Evolutionary conservation across 92 coral and sea anemone species (phyloP).

Genomic region (Palythoa grandis): DNA sequence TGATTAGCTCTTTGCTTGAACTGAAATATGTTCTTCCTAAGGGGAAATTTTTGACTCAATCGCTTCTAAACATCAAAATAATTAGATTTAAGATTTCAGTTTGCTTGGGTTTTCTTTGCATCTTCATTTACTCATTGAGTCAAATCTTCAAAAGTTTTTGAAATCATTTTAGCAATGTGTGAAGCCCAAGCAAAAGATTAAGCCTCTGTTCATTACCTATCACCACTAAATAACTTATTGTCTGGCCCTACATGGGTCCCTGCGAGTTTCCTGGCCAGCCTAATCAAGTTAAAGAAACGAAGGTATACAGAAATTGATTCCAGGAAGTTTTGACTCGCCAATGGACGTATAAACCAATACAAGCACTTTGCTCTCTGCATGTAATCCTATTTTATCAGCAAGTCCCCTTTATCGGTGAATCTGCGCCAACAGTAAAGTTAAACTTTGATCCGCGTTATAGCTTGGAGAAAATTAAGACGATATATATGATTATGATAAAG

Average conservation of each 20-base stretch:
- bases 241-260: conserved; percentile 43
- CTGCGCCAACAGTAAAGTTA: conserved; percentile 48
- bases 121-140: background rate
- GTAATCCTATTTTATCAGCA: conserved; percentile 45
- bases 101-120: background rate
- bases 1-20: conserved; percentile 24
- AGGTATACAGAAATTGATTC: conserved; percentile 29
- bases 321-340: conserved; percentile 47
- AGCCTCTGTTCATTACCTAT: conserved; percentile 9
- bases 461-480: conserved; percentile 42
- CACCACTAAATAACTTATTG: conserved; percentile 11
- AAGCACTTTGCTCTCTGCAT: conserved; percentile 36
- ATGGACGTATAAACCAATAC: conserved; percentile 22
- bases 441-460: conserved; percentile 43
- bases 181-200: conserved; percentile 24
- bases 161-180: background rate
- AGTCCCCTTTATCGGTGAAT: conserved; percentile 36
- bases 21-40: background rate
- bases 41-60: conserved; percentile 17
- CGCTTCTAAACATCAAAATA: background rate
- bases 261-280: conserved; percentile 47
- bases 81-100: background rate
- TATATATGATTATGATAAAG: conserved; percentile 63
- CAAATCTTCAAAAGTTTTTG: background rate
- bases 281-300: conserved; percentile 31